Percentiles rank a stretch among this genome's conserved stretches.
These are phyloP conservation scores for Tyria jacobaeae DNA, from an alignment of 2,888 invertebrate species.

Conservation along the genomic window DNA sequence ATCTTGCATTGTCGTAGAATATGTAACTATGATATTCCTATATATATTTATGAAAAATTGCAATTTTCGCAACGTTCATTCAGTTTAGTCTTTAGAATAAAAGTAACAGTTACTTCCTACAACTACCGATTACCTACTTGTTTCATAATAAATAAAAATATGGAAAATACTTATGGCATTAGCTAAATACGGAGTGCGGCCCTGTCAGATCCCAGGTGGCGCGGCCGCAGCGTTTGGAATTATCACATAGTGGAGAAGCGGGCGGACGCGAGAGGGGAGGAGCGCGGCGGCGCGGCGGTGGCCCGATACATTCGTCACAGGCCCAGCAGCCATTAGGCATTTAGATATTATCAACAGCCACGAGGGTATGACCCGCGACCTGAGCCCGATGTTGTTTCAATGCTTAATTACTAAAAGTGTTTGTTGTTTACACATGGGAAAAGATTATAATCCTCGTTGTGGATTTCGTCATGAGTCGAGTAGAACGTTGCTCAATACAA, in stretches of 20 bases:
- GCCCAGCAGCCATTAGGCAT: constrained; percentile 87
- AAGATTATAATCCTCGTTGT: constrained; percentile 55
- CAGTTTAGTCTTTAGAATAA: too few relatives aligned
- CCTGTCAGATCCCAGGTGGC: constrained; percentile 85
- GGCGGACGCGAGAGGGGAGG: constrained; percentile 57
- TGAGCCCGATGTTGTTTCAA: constrained; percentile 76
- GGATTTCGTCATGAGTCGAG: constrained; percentile 44
- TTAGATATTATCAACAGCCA: constrained; percentile 86
- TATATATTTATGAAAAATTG: too few relatives aligned
- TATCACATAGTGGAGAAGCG: constrained; percentile 86
- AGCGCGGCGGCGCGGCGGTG: constrained; percentile 62
- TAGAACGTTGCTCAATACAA: constrained; percentile 33
- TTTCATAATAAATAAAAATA: neutral
- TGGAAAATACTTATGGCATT: constrained; percentile 18
- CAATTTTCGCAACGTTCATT: too few relatives aligned
- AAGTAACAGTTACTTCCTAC: too few relatives aligned
- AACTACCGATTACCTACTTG: too few relatives aligned
- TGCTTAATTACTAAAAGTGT: constrained; percentile 86
- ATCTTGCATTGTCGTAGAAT: too few relatives aligned
- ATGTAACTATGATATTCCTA: too few relatives aligned
- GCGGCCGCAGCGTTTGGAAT: constrained; percentile 87
- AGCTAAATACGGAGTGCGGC: constrained; percentile 61
- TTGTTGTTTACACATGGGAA: constrained; percentile 70
- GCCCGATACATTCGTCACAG: constrained; percentile 86
- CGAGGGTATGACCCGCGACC: constrained; percentile 82